These are phyloP conservation scores for Rana temporaria DNA, from an alignment of 2,113 vertebrate species.

Conservation along the genomic window DNA sequence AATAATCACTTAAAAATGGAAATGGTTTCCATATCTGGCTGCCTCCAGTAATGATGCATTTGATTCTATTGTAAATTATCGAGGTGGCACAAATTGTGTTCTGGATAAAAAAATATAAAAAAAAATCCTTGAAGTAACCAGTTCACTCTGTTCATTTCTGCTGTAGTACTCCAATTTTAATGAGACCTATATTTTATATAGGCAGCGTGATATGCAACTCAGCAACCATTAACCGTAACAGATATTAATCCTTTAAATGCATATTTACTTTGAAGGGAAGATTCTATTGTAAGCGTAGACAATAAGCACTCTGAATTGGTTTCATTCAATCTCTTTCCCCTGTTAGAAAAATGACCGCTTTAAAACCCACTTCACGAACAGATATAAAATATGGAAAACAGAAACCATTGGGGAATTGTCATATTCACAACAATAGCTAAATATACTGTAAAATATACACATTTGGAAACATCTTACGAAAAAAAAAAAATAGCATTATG, in stretches of 20 bases:
- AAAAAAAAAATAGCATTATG: too few species aligned
- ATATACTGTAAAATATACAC: too few species aligned
- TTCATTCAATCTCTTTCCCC: not conserved
- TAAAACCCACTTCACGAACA: not conserved
- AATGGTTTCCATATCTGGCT: constrained; percentile 51
- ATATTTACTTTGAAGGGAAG: not conserved
- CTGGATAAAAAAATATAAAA: constrained; percentile 30
- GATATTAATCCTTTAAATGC: constrained; percentile 29
- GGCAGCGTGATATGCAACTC: constrained; percentile 9
- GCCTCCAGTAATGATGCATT: constrained; percentile 59
- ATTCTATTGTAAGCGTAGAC: not conserved
- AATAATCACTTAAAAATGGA: constrained; percentile 62
- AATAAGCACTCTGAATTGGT: constrained; percentile 5
- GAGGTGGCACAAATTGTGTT: constrained; percentile 61
- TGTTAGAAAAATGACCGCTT: not conserved
- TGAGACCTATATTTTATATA: constrained; percentile 35
- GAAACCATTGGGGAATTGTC: too few species aligned
- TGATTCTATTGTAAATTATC: constrained; percentile 62
- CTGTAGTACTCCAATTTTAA: constrained; percentile 31
- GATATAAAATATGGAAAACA: not conserved
- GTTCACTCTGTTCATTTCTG: constrained; percentile 24
- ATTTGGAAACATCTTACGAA: too few species aligned
- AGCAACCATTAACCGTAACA: constrained; percentile 23
- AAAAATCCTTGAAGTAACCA: constrained; percentile 49
- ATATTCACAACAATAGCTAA: too few species aligned